Percentiles rank a stretch among this genome's conserved stretches.
phyloP scores from a whole-genome alignment of 53 echinoderm and acorn worm genomes.

The Holothuria scabra region DNA sequence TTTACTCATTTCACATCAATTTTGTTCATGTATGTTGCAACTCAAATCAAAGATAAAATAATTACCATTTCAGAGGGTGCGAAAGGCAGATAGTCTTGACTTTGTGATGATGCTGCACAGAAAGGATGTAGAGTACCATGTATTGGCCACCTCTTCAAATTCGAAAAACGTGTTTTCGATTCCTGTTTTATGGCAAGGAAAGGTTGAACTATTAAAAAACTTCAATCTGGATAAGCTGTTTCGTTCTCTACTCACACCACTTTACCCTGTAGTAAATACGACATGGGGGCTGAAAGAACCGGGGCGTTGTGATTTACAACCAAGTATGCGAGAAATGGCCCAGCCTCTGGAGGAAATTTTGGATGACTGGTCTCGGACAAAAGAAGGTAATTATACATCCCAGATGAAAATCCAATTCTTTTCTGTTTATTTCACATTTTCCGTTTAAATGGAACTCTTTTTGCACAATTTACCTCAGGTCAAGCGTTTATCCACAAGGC shows the following conservation, averaged over 20 bases:
- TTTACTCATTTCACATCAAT: too few relatives aligned
- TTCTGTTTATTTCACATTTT: too few relatives aligned
- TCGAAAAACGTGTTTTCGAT: too few relatives aligned
- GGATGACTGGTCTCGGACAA: constrained; percentile 65
- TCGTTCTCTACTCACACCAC: constrained; percentile 46
- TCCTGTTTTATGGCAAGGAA: too few relatives aligned
- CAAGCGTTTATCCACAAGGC: constrained; percentile 10
- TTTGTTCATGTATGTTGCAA: too few relatives aligned
- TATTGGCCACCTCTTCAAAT: constrained; percentile 51
- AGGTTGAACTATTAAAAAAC: neutral
- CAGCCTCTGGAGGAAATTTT: constrained; percentile 70
- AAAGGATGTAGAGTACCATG: constrained; percentile 43
- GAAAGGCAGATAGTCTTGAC: constrained; percentile 4
- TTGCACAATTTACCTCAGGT: too few relatives aligned
- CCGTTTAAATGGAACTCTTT: too few relatives aligned
- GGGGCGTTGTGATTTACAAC: constrained; percentile 49
- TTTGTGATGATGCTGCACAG: constrained; percentile 11
- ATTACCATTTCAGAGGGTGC: neutral
- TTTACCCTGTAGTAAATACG: constrained; percentile 79
- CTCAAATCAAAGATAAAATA: too few relatives aligned
- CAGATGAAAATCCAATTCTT: too few relatives aligned
- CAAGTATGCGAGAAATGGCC: constrained; percentile 53
- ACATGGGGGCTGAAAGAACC: constrained; percentile 70
- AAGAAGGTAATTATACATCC: constrained; percentile 66
- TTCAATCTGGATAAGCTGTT: neutral